A percentile compares a stretch with the other conserved stretches of the same genome.
phyloP scores from a whole-genome alignment of 2,888 invertebrate genomes.

The Pyrrhia umbra region DNA sequence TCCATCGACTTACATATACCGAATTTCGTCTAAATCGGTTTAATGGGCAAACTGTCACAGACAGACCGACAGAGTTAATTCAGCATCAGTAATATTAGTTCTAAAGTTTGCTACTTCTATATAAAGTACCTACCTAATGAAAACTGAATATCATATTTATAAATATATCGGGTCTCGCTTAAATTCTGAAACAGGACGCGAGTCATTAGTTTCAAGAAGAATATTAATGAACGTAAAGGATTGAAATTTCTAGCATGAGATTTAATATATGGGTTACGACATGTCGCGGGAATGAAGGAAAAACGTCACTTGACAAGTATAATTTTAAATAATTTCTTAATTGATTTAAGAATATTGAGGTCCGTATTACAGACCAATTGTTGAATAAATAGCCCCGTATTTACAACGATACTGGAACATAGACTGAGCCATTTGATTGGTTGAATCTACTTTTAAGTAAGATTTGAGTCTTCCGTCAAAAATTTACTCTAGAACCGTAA shows the following conservation, averaged over 20 bases:
- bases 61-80: no score
- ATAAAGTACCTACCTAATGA: conserved; percentile 8
- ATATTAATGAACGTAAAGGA: conserved; percentile 42
- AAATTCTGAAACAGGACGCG: conserved; percentile 43
- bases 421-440: no score
- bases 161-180: conserved; percentile 26
- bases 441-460: no score
- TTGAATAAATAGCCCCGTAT: no score
- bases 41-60: no score
- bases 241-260: conserved; percentile 29
- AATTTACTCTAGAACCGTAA: neutral
- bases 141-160: conserved; percentile 31
- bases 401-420: no score
- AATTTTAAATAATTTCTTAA: neutral
- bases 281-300: neutral
- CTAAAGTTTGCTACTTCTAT: no score
- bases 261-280: conserved; percentile 26
- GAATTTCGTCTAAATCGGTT: no score
- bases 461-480: no score
- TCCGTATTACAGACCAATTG: neutral
- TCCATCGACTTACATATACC: no score
- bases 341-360: no score
- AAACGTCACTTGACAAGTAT: neutral
- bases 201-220: conserved; percentile 41
- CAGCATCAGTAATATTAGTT: no score